Evolutionary conservation across 2,113 vertebrate genomes (phyloP).

Genomic region (Mesembrinibis cayennensis): DNA sequence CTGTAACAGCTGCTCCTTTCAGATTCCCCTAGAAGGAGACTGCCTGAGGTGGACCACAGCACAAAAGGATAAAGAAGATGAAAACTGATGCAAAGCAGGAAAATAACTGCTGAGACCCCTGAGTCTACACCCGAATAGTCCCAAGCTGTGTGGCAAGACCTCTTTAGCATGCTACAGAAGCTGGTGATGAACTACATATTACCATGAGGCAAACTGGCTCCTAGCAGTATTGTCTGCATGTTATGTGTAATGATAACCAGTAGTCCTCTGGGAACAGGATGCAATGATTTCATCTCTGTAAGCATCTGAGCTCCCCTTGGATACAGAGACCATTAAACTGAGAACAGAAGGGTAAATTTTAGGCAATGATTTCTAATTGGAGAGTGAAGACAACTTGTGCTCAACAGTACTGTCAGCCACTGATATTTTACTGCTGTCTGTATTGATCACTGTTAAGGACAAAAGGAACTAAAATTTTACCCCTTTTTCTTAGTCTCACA

Average conservation of each 20-base stretch:
- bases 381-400: conserved; percentile 37
- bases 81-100: conserved; percentile 85
- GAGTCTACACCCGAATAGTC: conserved; percentile 73
- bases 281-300: conserved; percentile 75
- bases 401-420: conserved; percentile 6
- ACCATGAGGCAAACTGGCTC: conserved; percentile 79
- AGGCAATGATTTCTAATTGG: conserved; percentile 79
- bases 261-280: conserved; percentile 75
- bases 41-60: conserved; percentile 83
- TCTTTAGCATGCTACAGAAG: conserved; percentile 81
- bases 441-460: not conserved
- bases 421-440: conserved; percentile 18
- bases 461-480: not conserved
- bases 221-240: conserved; percentile 75
- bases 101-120: conserved; percentile 84
- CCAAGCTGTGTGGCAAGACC: conserved; percentile 79
- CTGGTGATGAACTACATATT: conserved; percentile 85
- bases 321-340: conserved; percentile 79
- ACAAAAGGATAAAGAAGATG: conserved; percentile 90
- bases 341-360: conserved; percentile 88
- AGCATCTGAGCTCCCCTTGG: conserved; percentile 84
- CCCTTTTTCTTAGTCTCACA: not conserved
- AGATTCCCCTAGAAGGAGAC: conserved; percentile 84
- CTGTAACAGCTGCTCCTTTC: conserved; percentile 87
- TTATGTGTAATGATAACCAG: conserved; percentile 81